Evolutionary conservation across 1,140 invertebrate genomes (phyloP).

Genomic region (Mesaphorura yosii): DNA sequence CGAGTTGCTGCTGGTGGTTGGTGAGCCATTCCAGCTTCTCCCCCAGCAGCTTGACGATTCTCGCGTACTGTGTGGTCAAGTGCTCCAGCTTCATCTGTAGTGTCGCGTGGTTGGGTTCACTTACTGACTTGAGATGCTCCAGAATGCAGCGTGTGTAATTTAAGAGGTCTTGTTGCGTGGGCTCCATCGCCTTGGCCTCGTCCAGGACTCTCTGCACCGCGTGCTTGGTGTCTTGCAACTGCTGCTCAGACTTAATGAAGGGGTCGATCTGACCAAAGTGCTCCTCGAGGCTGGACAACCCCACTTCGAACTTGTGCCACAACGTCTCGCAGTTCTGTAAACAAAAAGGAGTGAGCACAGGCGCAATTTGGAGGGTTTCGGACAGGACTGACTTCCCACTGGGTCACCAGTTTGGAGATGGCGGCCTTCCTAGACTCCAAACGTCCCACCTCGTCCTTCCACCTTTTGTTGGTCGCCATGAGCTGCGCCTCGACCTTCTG

Average conservation of each 20-base stretch:
- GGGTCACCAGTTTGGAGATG: constrained; percentile 52
- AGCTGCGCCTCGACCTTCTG: constrained; percentile 49
- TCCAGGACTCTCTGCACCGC: constrained; percentile 54
- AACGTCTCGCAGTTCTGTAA: constrained; percentile 50
- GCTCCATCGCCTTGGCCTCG: constrained; percentile 45
- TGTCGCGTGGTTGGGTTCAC: constrained; percentile 44
- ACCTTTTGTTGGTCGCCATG: constrained; percentile 52
- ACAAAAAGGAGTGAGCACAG: neutral
- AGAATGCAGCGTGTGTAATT: constrained; percentile 47
- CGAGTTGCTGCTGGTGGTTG: constrained; percentile 24
- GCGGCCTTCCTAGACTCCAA: constrained; percentile 52
- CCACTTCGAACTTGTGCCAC: constrained; percentile 51
- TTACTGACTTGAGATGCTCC: constrained; percentile 46
- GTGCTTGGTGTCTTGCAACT: constrained; percentile 55
- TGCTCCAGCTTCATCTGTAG: constrained; percentile 47
- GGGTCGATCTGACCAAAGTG: constrained; percentile 59
- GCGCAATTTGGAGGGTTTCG: neutral
- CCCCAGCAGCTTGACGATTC: constrained; percentile 8
- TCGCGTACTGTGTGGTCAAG: constrained; percentile 42
- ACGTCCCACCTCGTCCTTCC: constrained; percentile 57
- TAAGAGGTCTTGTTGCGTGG: constrained; percentile 44
- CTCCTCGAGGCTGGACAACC: constrained; percentile 52
- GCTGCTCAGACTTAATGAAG: constrained; percentile 55
- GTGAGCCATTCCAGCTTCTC: constrained; percentile 28
- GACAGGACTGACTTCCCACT: constrained; percentile 50